These are phyloP conservation scores for Zosterops japonicus DNA, from an alignment of 2,113 vertebrate genomes.

Conservation along the genomic window DNA sequence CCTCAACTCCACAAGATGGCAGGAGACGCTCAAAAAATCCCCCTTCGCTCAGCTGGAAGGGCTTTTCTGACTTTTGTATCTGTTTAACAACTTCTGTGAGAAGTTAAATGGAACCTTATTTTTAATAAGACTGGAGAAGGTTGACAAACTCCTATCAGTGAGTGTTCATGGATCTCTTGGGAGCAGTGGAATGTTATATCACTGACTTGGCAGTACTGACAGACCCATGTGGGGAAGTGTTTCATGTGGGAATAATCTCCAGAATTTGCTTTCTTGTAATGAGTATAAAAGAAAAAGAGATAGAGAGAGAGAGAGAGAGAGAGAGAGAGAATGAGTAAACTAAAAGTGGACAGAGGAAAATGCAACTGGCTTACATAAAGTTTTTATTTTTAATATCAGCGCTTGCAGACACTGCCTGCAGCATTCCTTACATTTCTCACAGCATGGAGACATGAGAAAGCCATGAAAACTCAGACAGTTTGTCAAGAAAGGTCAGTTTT, in stretches of 20 bases:
- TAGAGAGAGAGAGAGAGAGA: background rate
- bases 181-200: background rate
- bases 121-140: background rate
- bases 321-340: background rate
- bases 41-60: background rate
- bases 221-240: background rate
- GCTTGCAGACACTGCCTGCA: background rate
- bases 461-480: background rate
- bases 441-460: conserved; percentile 51
- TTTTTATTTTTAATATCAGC: conserved; percentile 22
- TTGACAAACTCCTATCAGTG: background rate
- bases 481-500: conserved; percentile 23
- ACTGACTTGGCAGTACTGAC: background rate
- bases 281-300: background rate
- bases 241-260: conserved; percentile 34
- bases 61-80: background rate
- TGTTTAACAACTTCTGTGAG: background rate
- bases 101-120: background rate
- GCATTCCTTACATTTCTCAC: conserved; percentile 43
- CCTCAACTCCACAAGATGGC: conserved; percentile 58
- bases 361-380: background rate
- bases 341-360: conserved; percentile 6
- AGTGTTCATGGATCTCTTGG: background rate
- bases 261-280: conserved; percentile 20
- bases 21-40: conserved; percentile 7